Base-by-base conservation (phyloP, 2,113 vertebrate genomes). In the Charina bottae region DNA sequence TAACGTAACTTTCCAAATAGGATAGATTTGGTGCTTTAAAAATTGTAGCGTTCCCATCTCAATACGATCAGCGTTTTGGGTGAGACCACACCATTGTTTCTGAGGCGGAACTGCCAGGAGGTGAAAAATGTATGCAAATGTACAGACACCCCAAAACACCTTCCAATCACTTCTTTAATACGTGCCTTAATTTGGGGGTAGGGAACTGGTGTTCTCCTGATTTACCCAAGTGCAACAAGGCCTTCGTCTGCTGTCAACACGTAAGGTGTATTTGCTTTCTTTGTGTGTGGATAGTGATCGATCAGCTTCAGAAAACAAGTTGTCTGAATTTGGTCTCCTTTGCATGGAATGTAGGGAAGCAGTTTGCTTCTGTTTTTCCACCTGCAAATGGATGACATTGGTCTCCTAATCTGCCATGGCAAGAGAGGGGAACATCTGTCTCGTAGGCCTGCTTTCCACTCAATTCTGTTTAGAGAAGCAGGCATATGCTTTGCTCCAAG, bases 111-210 rank as follows among this genome's bases (percentile, higher is more conserved):
- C 1, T 7, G 37, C 13, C 33, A 56, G 58, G 55, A 90, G 24
- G 42, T 84, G 72, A 46, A 58, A 83, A 56, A 90, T 3, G 13
- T 26, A 37, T 83, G 21, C 7, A 17, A 90, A 93, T 92, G 72
- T n/a, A 24, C 55, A 89, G 68, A 8, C 21, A 26, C 8, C 4
- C 21, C n/a, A 2, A 90, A 72, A 13, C n/a, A 21, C 33, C 46
- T 12, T 95, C 72, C 59, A 17, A 85, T 68, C 91, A 83, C 89
- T 12, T 78, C 88, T 3, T 55, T 87, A 84, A 4, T 4, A 21
- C 33, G n/a, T 37, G 88, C 17, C 19, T 64, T 4, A 53, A 26
- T 64, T 28, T 24, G 42, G 53, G 24, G 12, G 6, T 28, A 19
- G 87, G 28, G 42, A n/a, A 7, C 23, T 7, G 7, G 8, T n/a